Evolutionary conservation across 2,113 vertebrate species (phyloP), one percentile per base, ranked within the genome.

Genomic region (Cavia porcellus): DNA sequence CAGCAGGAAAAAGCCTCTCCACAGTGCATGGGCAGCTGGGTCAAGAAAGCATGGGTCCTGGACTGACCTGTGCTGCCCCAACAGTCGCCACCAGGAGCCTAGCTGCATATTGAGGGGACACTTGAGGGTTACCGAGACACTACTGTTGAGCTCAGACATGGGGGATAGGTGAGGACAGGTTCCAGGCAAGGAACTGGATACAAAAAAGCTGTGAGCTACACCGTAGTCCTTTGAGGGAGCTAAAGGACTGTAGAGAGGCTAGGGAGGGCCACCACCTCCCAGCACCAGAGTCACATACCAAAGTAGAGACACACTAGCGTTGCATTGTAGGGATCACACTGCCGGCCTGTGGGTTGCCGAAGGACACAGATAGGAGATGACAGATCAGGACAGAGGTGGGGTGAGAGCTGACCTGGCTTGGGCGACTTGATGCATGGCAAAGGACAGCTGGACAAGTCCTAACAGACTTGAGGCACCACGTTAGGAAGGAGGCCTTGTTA

Each of bases 31-130:
- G 68, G 3, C 28, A n/a, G 42, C 52, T 55, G 35, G 57, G 57
- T n/a, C 35, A 52, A 25, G 20, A 30, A 45, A 42, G 70, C 14
- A 55, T n/a, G 79, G 2, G 50, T n/a, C 9, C 45, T 83, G 57
- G 50, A 28, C 12, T 68, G 2, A 35, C 5, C 35, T 47, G 62
- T 72, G 50, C 13, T 35, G 38, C 7, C 28, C 50, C 5, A 0
- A 4, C 8, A 22, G 3, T 0, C 61, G 47, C 35, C 35, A 32
- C 52, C 24, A 59, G 15, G 62, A 45, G 42, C 30, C 47, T 5
- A 52, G 84, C n/a, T 25, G 22, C 72, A 13, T 82, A 3, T 15
- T 88, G 52, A 72, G 7, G 45, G 74, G 20, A 61, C 30, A 70
- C 17, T 50, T 35, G 20, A 62, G 42, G 35, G 70, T 20, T 74